phyloP scores from a whole-genome alignment of 2,113 vertebrate species.

The Catagonus wagneri region DNA sequence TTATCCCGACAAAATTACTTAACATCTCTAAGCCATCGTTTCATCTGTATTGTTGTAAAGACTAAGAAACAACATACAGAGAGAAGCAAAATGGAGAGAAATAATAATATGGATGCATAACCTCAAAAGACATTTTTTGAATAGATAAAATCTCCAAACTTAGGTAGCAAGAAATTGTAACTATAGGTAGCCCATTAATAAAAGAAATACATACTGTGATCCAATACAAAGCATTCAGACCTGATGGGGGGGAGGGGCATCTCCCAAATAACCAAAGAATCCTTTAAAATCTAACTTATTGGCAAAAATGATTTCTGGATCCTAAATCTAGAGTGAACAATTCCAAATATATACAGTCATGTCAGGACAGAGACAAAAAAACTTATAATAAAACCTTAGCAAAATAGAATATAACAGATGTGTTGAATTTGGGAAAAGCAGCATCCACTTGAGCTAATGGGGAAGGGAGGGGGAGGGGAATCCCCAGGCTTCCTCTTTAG shows the following conservation, averaged over 20 bases:
- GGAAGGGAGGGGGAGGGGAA: not conserved
- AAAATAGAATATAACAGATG: not conserved
- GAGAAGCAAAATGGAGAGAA: not conserved
- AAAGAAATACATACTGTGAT: not conserved
- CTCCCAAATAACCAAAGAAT: not conserved
- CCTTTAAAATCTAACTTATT: not conserved
- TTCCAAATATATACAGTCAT: not conserved
- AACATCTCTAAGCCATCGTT: not conserved
- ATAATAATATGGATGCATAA: not conserved
- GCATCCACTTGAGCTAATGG: not conserved
- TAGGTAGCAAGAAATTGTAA: not conserved
- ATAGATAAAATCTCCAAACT: not conserved
- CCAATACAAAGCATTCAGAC: not conserved
- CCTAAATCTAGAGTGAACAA: not conserved
- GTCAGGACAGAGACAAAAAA: not conserved
- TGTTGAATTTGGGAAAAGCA: not conserved
- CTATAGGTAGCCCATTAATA: not conserved
- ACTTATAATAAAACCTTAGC: not conserved
- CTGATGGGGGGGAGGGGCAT: not conserved
- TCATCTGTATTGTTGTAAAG: not conserved
- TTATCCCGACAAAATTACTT: not conserved
- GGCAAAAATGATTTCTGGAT: conserved; percentile 6
- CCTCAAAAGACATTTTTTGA: not conserved
- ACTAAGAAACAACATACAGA: not conserved
- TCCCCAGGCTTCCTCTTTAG: not conserved